Evolutionary conservation across 2,113 vertebrate species (phyloP), one percentile per base, ranked within the genome.

Genomic region (Lycocorax pyrrhopterus): DNA sequence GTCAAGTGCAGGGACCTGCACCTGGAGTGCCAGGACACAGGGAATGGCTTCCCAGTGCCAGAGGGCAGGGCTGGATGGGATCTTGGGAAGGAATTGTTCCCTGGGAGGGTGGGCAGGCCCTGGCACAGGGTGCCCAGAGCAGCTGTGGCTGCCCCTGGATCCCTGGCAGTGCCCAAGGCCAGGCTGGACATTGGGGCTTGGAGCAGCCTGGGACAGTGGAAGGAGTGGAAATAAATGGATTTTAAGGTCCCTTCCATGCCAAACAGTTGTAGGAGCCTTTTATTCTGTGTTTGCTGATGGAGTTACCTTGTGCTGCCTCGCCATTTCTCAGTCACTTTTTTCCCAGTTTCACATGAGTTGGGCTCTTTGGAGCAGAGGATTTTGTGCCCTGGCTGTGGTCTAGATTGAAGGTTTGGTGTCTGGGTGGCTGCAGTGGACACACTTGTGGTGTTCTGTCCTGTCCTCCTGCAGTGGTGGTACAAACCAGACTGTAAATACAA

Each of bases 21-120:
- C 9, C 10, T 81, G 29, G 27, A 51, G 33, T 2, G 52, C 2
- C 37, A 51, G 53, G 33, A 67, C 12, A 2, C 8, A 44, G 60
- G 29, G 60, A 39, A 15, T 59, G 68, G 37, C 14, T 88, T 9
- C 21, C 13, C 13, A 21, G 2, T 52, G 46, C 3, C 23, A 33
- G 26, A 32, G 51, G 32, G 35, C 16, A 22, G 51, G 26, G 12
- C 0, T 29, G 2, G 23, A 0, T 7, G 26, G 33, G 39, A 5
- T 5, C 1, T 17, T 15, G 60, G 39, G 60, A 0, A 60, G 60
- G 39, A 53, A 53, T 67, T 75, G 5, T 17, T 60, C 9, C 22
- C 69, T 82, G 68, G 2, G 1, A 74, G 13, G 32, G 27, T 39
- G 68, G 44, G 15, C 12, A 59, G 27, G 27, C 1, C 3, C 41